Percentiles rank a stretch among this genome's conserved stretches.
These are phyloP conservation scores for Thecocarcelia acutangulata DNA, from an alignment of 2,888 invertebrate genomes.

Conservation along the genomic window DNA sequence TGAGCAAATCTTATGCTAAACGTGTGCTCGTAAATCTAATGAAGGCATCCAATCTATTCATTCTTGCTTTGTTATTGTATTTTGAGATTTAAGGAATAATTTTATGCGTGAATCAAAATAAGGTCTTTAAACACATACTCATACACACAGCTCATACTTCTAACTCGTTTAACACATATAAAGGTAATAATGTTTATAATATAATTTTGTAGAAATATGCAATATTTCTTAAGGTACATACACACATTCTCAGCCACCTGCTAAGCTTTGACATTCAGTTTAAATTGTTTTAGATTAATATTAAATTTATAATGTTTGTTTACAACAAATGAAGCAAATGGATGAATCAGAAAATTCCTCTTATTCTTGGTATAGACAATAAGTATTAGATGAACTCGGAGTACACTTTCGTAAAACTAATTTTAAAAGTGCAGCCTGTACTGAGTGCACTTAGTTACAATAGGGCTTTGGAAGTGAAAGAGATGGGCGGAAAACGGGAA, in stretches of 20 bases:
- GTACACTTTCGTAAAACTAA: too few species aligned
- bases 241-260: slow-evolving; percentile 73
- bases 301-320: slow-evolving; percentile 56
- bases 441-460: too few species aligned
- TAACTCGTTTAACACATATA: not conserved
- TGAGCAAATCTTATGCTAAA: not conserved
- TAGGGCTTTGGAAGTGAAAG: too few species aligned
- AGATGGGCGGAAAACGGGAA: too few species aligned
- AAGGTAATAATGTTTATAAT: not conserved
- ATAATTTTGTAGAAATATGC: slow-evolving; percentile 62
- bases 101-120: slow-evolving; percentile 36
- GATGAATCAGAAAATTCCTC: slow-evolving; percentile 2
- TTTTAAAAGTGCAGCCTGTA: too few species aligned
- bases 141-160: not conserved
- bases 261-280: slow-evolving; percentile 70
- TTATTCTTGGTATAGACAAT: not conserved
- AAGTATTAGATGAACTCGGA: not conserved
- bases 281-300: slow-evolving; percentile 61
- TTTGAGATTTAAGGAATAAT: slow-evolving; percentile 45
- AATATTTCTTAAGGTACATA: slow-evolving; percentile 69
- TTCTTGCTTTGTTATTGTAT: slow-evolving; percentile 21
- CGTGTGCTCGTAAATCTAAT: slow-evolving; percentile 19
- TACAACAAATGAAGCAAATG: slow-evolving; percentile 50
- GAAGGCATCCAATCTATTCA: slow-evolving; percentile 26
- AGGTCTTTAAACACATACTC: slow-evolving; percentile 2